These are phyloP conservation scores for Threskiornis aethiopicus DNA, from an alignment of 2,797 vertebrate species.

Conservation along the genomic window DNA sequence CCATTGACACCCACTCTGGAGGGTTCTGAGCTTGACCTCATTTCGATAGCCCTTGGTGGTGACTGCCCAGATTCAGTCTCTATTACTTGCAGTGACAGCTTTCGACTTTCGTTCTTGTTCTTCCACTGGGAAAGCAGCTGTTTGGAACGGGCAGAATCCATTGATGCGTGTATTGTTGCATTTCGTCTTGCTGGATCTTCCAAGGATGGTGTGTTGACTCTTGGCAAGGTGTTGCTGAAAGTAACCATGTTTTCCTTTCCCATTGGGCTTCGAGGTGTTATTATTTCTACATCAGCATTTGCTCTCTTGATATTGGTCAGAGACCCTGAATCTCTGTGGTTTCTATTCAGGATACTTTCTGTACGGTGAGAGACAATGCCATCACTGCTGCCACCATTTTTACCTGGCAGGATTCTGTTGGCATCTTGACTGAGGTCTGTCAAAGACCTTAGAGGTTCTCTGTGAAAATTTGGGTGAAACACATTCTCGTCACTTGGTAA, in stretches of 20 bases:
- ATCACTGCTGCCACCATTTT: slow-evolving; percentile 82
- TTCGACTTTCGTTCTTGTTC: slow-evolving; percentile 90
- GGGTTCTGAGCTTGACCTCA: slow-evolving; percentile 88
- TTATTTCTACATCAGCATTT: slow-evolving; percentile 86
- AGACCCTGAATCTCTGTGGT: slow-evolving; percentile 82
- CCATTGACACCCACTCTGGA: slow-evolving; percentile 85
- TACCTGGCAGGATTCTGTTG: slow-evolving; percentile 85
- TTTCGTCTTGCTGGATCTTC: slow-evolving; percentile 89
- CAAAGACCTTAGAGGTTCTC: slow-evolving; percentile 81
- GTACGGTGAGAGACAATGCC: slow-evolving; percentile 81
- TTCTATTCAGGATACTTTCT: slow-evolving; percentile 86
- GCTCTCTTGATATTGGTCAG: slow-evolving; percentile 85
- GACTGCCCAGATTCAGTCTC: slow-evolving; percentile 86
- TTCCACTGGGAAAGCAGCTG: slow-evolving; percentile 98
- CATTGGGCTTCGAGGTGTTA: slow-evolving; percentile 85
- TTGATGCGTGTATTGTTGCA: slow-evolving; percentile 89
- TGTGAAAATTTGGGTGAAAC: slow-evolving; percentile 68
- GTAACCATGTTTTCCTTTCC: slow-evolving; percentile 89
- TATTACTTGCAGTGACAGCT: slow-evolving; percentile 88
- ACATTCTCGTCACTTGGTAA: slow-evolving; percentile 86
- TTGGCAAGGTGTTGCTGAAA: slow-evolving; percentile 95
- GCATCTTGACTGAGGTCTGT: slow-evolving; percentile 89
- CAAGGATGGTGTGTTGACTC: slow-evolving; percentile 87
- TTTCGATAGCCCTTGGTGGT: slow-evolving; percentile 88
- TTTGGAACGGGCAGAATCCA: slow-evolving; percentile 94